Evolutionary conservation across 2,888 invertebrate genomes (phyloP), one percentile per base, ranked within the genome.

Genomic region (Archips crataeganus): DNA sequence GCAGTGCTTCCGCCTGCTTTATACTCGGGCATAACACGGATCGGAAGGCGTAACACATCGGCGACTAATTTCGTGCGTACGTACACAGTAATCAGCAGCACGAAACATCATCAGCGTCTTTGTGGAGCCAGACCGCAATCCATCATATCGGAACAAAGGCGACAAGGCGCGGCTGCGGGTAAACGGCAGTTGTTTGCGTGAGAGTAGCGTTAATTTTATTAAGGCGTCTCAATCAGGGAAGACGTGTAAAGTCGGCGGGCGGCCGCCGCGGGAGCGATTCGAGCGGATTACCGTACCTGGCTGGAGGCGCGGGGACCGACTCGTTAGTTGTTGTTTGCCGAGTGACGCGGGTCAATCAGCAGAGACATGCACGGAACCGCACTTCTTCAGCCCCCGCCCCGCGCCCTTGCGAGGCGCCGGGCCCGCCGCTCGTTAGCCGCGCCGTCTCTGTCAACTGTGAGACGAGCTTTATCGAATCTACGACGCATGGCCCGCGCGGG

Each of bases 331-430:
- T 94, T 94, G 94, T 94, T 94, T 94, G 94, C 93, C 89, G 90
- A 94, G 94, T 94, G 93, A 93, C 94, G 93, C 94, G 93, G 94
- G 94, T 94, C 94, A 94, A 94, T 94, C 94, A 94, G 94, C 93
- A 93, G 93, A 92, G 93, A 91, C 94, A 94, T 94, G 94, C 94
- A 94, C 91, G 94, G 94, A 93, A 94, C 94, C 94, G 92, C 94
- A 94, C 93, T 94, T 94, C 94, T 94, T 94, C 93, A 86, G 84
- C 87, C 86, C 81, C 79, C 75, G 76, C 74, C 78, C 83, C 85
- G 82, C 81, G 80, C 76, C 78, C 77, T 9, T 23, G 57, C 75
- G 68, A 59, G 72, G 75, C 79, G 78, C 79, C 81, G n/a, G 75
- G 69, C 75, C 60, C 74, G 75, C 75, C 88, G 86, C 89, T 93